Base-by-base conservation (phyloP, 2,113 vertebrate species). In the Chascanopsetta lugubris region DNA sequence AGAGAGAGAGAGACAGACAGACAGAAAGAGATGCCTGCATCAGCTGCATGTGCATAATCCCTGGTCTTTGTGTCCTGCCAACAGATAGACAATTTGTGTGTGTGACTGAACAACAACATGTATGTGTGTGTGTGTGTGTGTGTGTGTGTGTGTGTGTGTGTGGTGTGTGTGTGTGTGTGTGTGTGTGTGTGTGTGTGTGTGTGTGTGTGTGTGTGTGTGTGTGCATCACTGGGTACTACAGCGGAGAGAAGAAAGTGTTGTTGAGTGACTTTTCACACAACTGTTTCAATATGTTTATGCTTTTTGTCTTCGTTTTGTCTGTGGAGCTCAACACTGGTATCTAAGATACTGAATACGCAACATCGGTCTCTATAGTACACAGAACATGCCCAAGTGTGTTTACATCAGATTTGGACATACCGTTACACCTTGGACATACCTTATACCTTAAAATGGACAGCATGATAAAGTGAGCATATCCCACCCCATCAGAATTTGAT, bases 31-130 rank as follows among this genome's bases (percentile, higher is more conserved):
- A 83, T 73, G 85, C 79, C 83, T 83, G 83, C 64, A 15, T 91
- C 83, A 88, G 82, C 71, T 65, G 65, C 62, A 74, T 76, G 75
- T 56, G 70, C 81, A 74, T 87, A 91, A 91, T 91, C 82, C 83
- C 42, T 25, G n/a, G 75, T 82, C 77, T 86, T 76, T 42, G 71
- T 77, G 81, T 79, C 77, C 79, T 88, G 87, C 88, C 88, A 91
- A 83, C n/a, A n/a, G 77, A 69, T 48, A 46, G 61, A 82, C 65
- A 77, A 53, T 78, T 65, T 75, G 43, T 43, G 65, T 69, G 46
- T 62, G 75, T 60, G 65, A 69, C 55, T 75, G 60, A 54, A 59
- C 58, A 70, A 64, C 60, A 34, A 40, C 42, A 61, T 63, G 68
- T 34, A 63, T 68, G 77, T 66, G 22, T 74, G 75, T 61, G 32